Conservation (phyloP, 2,797 vertebrate species). For the Adelosebastes latens region DNA sequence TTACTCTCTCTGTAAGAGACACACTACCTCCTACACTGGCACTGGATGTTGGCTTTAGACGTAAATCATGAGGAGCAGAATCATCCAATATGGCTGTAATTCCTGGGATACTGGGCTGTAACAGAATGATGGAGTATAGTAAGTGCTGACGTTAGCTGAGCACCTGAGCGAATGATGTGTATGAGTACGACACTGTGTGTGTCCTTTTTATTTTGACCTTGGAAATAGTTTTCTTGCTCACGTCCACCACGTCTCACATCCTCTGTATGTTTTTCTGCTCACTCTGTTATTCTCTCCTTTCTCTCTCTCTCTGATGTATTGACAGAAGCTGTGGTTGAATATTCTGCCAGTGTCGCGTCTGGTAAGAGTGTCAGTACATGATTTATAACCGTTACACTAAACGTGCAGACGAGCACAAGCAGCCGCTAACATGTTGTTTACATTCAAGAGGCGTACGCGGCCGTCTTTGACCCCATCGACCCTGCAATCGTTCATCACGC, state of each 20-base stretch:
- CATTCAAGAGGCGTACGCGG: slow-evolving; percentile 13
- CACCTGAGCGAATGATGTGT: too few relatives aligned
- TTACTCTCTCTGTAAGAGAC: background rate
- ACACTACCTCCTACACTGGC: background rate
- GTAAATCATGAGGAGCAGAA: background rate
- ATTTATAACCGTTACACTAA: slow-evolving; percentile 49
- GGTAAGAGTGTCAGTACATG: slow-evolving; percentile 37
- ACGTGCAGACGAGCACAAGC: slow-evolving; percentile 30
- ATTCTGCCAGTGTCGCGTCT: slow-evolving; percentile 34
- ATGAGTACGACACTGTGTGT: too few relatives aligned
- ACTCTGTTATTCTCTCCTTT: background rate
- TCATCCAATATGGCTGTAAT: background rate
- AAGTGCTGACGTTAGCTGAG: too few relatives aligned
- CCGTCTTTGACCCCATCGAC: slow-evolving; percentile 18
- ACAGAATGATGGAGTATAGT: too few relatives aligned
- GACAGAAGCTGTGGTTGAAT: slow-evolving; percentile 29
- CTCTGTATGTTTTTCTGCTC: background rate
- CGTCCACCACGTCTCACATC: background rate
- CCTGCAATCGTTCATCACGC: slow-evolving; percentile 12
- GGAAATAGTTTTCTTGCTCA: background rate
- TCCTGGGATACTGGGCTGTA: too few relatives aligned
- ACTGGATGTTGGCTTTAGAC: background rate
- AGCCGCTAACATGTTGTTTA: background rate
- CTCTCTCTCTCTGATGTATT: background rate
- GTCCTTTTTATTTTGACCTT: background rate